Evolutionary conservation across 2,797 vertebrate species (phyloP).

Genomic region (Rhinichthys osculus): DNA sequence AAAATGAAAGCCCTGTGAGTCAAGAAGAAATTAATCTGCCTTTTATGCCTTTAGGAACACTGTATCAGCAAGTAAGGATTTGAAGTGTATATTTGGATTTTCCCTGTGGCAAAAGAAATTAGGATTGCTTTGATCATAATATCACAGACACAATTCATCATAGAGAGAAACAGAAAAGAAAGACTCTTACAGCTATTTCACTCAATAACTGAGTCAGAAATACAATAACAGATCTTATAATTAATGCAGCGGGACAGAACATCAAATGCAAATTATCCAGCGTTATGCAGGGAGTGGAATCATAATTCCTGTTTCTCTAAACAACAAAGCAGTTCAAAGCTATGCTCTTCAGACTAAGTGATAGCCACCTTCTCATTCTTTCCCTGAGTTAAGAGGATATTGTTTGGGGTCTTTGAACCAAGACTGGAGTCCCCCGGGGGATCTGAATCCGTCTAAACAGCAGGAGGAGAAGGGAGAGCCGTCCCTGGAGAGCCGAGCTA

Average conservation of each 20-base stretch:
- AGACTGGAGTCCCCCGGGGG: conserved; percentile 31
- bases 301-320: conserved; percentile 30
- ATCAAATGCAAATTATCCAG: conserved; percentile 15
- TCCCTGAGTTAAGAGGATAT: not conserved
- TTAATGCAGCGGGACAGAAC: conserved; percentile 15
- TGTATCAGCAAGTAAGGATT: conserved; percentile 25
- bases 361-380: conserved; percentile 3
- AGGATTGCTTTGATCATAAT: conserved; percentile 13
- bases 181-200: not conserved
- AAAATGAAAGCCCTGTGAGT: conserved; percentile 31
- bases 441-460: conserved; percentile 44
- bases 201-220: conserved; percentile 21
- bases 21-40: conserved; percentile 33
- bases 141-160: conserved; percentile 15
- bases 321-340: conserved; percentile 36
- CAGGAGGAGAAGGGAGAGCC: not conserved
- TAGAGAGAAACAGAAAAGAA: conserved; percentile 7
- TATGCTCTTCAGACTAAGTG: not conserved
- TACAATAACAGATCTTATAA: conserved; percentile 39
- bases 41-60: conserved; percentile 18
- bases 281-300: conserved; percentile 9
- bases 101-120: conserved; percentile 23
- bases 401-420: conserved; percentile 39
- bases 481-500: not conserved
- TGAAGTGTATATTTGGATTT: conserved; percentile 14